Conservation (phyloP, 2,797 vertebrate genomes). For the Trichosurus vulpecula region DNA sequence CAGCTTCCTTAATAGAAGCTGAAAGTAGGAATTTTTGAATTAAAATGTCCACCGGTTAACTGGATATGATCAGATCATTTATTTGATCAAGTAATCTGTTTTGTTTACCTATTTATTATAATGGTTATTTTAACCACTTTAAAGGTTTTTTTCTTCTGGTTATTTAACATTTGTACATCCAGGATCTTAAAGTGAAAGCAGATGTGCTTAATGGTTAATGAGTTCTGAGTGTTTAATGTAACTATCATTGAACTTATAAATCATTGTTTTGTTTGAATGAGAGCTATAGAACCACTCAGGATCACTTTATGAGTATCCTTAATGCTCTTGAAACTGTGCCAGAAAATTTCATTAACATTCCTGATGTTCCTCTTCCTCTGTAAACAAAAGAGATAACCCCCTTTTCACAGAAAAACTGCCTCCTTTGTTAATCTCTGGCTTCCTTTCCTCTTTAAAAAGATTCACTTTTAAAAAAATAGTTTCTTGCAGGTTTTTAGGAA, state of each 20-base stretch:
- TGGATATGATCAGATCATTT: not conserved
- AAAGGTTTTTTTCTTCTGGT: not conserved
- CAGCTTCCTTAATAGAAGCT: not conserved
- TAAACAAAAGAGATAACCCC: not conserved
- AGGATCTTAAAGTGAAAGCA: not conserved
- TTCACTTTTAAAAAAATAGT: not conserved
- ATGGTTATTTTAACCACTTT: not conserved
- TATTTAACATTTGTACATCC: not conserved
- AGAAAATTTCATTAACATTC: not conserved
- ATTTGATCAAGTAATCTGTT: not conserved
- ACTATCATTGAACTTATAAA: not conserved
- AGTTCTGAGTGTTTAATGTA: not conserved
- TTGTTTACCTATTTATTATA: not conserved
- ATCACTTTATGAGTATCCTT: not conserved
- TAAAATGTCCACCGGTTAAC: not conserved
- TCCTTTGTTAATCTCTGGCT: not conserved
- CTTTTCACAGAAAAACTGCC: not conserved
- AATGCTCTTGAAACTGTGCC: not conserved
- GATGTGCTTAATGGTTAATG: not conserved
- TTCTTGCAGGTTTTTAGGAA: not conserved
- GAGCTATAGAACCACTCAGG: not conserved
- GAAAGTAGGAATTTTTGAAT: not conserved
- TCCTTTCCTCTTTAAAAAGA: not conserved
- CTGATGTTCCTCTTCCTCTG: not conserved
- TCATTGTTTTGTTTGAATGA: conserved; percentile 2